Evolutionary conservation across 2,113 vertebrate species (phyloP).

Genomic region (Dicerorhinus sumatrensis): DNA sequence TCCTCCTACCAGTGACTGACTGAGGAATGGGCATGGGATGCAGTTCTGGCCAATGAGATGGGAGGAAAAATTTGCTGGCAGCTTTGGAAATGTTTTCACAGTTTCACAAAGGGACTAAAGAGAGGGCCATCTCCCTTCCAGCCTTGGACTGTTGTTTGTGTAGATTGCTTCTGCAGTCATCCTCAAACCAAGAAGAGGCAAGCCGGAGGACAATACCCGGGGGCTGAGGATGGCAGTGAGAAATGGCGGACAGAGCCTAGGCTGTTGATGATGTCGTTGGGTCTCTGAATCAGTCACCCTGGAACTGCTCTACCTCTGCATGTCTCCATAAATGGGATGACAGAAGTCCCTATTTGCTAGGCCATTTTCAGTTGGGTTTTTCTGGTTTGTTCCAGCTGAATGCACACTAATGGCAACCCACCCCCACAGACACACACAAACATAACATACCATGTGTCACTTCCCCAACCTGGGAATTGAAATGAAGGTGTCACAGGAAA

Average conservation of each 20-base stretch:
- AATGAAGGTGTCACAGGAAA: not conserved
- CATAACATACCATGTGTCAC: not conserved
- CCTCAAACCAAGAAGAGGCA: not conserved
- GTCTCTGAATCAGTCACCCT: not conserved
- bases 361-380: not conserved
- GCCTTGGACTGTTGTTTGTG: not conserved
- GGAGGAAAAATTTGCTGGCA: not conserved
- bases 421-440: not conserved
- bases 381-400: not conserved
- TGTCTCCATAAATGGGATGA: not conserved
- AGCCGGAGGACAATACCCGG: not conserved
- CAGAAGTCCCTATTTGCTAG: not conserved
- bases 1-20: not conserved
- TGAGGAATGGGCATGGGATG: not conserved
- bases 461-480: not conserved
- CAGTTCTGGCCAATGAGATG: not conserved
- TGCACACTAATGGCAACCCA: not conserved
- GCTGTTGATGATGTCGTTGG: accelerated
- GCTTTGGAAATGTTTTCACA: not conserved
- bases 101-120: not conserved
- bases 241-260: not conserved
- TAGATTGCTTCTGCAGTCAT: not conserved
- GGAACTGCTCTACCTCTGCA: not conserved
- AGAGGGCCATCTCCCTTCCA: not conserved
- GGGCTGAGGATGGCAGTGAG: not conserved